A percentile compares a stretch with the other conserved stretches of the same genome.
Conservation (phyloP, 2,113 vertebrate genomes). For the Himantopus leucocephalus region DNA sequence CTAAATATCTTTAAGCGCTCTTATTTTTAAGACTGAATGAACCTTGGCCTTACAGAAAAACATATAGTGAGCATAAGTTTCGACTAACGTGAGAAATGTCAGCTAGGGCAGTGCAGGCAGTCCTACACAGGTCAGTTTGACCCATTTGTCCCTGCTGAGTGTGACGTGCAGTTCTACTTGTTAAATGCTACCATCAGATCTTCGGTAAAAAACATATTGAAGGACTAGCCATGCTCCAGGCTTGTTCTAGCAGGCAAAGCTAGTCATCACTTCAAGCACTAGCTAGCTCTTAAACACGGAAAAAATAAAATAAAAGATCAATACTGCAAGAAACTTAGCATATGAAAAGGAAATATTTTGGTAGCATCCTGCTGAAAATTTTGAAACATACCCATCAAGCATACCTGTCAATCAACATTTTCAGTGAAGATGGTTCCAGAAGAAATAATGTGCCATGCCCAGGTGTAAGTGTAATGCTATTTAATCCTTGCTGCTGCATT, state of each 20-base stretch:
- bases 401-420: neutral
- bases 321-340: neutral
- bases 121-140: neutral
- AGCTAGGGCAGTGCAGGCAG: neutral
- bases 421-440: neutral
- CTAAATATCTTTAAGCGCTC: constrained; percentile 9
- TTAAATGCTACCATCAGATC: neutral
- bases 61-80: neutral
- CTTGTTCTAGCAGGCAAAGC: neutral
- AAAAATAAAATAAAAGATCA: neutral
- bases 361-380: neutral
- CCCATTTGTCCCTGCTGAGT: neutral
- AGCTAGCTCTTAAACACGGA: neutral
- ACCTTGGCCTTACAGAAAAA: neutral
- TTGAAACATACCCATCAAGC: neutral
- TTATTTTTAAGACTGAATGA: constrained; percentile 24
- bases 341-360: neutral
- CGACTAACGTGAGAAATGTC: neutral
- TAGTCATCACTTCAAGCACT: neutral
- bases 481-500: neutral
- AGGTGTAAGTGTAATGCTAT: neutral
- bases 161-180: neutral
- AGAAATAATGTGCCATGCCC: neutral
- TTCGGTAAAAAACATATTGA: neutral
- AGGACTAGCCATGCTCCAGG: neutral